Evolutionary conservation across 2,113 vertebrate genomes (phyloP).

Genomic region (Carettochelys insculpta): DNA sequence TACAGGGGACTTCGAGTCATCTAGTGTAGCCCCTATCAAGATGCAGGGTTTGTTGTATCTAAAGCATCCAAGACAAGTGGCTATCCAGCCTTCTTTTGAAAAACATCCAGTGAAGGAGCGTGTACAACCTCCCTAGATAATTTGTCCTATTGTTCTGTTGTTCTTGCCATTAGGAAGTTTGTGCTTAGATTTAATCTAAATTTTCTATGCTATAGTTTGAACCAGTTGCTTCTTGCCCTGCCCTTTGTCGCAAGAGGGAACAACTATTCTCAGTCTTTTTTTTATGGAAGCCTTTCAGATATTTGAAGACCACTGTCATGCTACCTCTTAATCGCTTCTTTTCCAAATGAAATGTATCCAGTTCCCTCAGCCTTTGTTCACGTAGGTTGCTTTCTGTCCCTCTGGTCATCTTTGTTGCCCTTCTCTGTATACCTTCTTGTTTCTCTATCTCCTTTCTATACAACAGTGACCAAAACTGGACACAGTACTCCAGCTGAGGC

Average conservation of each 20-base stretch:
- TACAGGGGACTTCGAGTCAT: neutral
- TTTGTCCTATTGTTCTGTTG: neutral
- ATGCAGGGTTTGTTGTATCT: neutral
- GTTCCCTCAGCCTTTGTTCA: neutral
- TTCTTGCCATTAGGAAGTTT: neutral
- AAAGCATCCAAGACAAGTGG: neutral
- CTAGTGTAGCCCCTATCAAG: neutral
- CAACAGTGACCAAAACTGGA: neutral
- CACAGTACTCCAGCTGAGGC: neutral
- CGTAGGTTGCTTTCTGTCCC: neutral
- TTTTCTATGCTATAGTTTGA: neutral
- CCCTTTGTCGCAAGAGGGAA: neutral
- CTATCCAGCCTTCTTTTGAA: neutral
- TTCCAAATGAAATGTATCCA: neutral
- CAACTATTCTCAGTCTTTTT: neutral
- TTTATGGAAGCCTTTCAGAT: neutral
- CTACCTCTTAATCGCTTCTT: neutral
- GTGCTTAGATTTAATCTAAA: neutral
- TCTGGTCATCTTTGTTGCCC: neutral
- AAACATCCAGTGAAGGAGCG: neutral
- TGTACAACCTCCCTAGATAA: neutral
- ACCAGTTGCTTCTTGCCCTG: neutral
- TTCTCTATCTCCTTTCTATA: neutral
- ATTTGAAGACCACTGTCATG: neutral
- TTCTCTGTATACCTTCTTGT: neutral